Evolutionary conservation across 2,797 vertebrate species (phyloP).

Genomic region (Ptychobarbus kaznakovi): DNA sequence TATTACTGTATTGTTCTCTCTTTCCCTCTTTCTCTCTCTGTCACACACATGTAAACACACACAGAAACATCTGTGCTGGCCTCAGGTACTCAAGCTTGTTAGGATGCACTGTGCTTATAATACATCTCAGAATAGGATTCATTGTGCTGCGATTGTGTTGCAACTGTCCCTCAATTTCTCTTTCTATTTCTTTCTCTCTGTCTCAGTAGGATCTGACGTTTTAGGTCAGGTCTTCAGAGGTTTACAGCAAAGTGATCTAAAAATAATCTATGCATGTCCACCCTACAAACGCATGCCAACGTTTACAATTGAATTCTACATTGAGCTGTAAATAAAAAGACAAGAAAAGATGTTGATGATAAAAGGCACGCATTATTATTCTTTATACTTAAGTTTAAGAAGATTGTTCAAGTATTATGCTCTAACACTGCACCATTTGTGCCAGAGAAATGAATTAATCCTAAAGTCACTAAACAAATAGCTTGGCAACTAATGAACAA

Average conservation of each 20-base stretch:
- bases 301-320: not conserved
- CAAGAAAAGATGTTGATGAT: conserved; percentile 3
- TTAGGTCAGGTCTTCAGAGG: conserved; percentile 42
- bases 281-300: not conserved
- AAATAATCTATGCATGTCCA: conserved; percentile 28
- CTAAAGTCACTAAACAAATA: not conserved
- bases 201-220: conserved; percentile 22
- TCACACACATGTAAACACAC: conserved; percentile 82
- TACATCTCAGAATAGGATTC: conserved; percentile 2
- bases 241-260: conserved; percentile 17
- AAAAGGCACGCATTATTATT: not conserved
- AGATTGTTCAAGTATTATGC: not conserved
- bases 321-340: not conserved
- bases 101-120: not conserved
- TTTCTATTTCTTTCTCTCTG: conserved; percentile 20
- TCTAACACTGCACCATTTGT: not conserved
- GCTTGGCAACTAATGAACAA: not conserved
- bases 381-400: not conserved
- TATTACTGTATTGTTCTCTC: not conserved
- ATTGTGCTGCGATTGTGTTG: conserved; percentile 6
- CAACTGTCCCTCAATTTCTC: conserved; percentile 11
- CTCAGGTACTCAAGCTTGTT: conserved; percentile 16
- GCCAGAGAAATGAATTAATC: not conserved
- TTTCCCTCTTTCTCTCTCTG: not conserved
- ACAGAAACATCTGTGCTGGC: conserved; percentile 57